Percentiles rank a stretch among this genome's conserved stretches.
Conservation (phyloP, 2,113 vertebrate species). For the Vulpes lagopus region DNA sequence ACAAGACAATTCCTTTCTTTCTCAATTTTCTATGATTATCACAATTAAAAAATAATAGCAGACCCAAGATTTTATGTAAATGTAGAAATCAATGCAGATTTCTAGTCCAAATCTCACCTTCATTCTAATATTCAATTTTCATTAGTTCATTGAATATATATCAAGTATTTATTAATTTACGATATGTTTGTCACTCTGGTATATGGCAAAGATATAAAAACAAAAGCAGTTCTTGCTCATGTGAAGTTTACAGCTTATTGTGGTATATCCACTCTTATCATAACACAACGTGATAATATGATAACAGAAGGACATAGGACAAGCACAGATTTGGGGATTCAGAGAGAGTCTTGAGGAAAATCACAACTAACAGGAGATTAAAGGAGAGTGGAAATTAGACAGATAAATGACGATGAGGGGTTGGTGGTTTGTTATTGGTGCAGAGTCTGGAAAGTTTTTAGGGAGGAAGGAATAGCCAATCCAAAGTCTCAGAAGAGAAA, state of each 20-base stretch:
- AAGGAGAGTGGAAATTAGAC: not conserved
- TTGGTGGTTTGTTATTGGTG: not conserved
- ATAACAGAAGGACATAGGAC: not conserved
- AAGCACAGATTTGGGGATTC: not conserved
- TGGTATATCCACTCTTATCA: not conserved
- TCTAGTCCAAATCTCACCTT: not conserved
- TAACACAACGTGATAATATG: not conserved
- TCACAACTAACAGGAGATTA: not conserved
- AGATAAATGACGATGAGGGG: not conserved
- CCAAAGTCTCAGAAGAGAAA: not conserved
- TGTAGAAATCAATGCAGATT: not conserved
- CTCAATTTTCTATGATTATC: not conserved
- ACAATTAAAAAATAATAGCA: not conserved
- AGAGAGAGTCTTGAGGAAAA: not conserved
- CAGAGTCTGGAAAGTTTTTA: not conserved
- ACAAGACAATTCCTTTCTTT: not conserved
- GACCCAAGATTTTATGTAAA: not conserved
- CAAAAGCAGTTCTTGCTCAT: not conserved
- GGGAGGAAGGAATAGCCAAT: not conserved
- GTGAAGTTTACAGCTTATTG: not conserved
- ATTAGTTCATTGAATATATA: not conserved
- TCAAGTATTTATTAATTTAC: not conserved
- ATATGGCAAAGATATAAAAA: constrained; percentile 32
- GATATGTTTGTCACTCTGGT: not conserved
- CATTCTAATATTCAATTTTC: not conserved